These are phyloP conservation scores for Pterocles burchelli DNA, from an alignment of 2,113 vertebrate genomes.

Conservation along the genomic window DNA sequence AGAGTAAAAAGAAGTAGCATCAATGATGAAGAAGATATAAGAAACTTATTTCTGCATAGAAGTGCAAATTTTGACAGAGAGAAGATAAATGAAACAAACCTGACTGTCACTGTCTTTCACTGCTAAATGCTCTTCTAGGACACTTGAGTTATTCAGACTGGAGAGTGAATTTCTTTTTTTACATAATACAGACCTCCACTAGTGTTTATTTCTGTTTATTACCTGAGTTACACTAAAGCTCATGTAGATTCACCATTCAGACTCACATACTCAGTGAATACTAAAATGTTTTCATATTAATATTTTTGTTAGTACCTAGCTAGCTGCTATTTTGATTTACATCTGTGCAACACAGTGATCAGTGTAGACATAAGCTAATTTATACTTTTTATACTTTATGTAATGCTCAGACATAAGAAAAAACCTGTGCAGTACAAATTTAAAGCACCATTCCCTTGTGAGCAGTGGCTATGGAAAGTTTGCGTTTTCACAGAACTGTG, in stretches of 20 bases:
- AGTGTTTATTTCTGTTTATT: background rate
- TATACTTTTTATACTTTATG: background rate
- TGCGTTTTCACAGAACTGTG: background rate
- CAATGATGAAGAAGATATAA: background rate
- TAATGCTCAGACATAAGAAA: background rate
- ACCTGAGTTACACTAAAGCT: background rate
- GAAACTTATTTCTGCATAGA: background rate
- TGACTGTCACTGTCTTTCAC: background rate
- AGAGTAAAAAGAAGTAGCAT: background rate
- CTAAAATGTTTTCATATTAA: background rate
- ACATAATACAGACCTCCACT: background rate
- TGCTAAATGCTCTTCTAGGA: background rate
- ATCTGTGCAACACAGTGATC: background rate
- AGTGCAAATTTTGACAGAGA: background rate
- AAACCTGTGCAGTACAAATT: background rate
- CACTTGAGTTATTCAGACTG: background rate
- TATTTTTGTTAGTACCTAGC: background rate
- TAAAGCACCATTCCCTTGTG: background rate
- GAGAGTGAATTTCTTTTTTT: background rate
- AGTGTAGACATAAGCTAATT: background rate
- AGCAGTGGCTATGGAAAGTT: background rate
- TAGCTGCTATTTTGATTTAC: background rate
- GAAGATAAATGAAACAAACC: background rate
- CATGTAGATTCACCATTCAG: background rate
- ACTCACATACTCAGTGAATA: rapidly evolving